Conservation (phyloP, 2,888 invertebrate species). For the Thalpophila matura region DNA sequence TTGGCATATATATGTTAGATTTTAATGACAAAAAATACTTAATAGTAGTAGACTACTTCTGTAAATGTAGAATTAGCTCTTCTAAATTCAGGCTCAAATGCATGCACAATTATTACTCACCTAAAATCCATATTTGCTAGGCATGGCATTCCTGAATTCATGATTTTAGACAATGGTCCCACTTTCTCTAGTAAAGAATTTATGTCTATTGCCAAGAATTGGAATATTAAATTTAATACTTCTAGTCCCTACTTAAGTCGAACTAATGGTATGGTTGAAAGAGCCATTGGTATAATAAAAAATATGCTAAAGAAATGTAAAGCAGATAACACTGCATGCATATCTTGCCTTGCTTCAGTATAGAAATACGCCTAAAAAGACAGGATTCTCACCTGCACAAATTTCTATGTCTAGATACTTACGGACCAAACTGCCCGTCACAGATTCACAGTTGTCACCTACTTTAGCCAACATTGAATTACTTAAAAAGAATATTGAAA, state of each 20-base stretch:
- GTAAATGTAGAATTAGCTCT: conserved; percentile 1
- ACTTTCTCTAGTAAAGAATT: background rate
- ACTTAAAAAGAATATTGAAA: too few relatives aligned
- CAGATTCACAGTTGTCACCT: too few relatives aligned
- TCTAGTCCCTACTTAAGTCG: background rate
- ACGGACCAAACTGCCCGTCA: too few relatives aligned
- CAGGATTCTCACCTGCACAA: background rate
- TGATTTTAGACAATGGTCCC: background rate
- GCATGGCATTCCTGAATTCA: background rate
- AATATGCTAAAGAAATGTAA: background rate
- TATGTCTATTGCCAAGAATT: background rate
- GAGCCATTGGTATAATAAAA: background rate
- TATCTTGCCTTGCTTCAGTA: background rate
- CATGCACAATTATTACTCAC: background rate
- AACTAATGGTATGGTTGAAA: conserved; percentile 1
- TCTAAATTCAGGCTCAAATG: background rate
- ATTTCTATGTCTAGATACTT: background rate
- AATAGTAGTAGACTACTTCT: background rate
- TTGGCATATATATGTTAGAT: background rate
- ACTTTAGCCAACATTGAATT: too few relatives aligned
- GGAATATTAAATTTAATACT: background rate
- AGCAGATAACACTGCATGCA: background rate
- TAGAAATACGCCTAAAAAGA: conserved; percentile 1
- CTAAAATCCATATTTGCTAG: background rate
- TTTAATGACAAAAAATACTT: background rate